Conservation (phyloP, 2,888 invertebrate species). For the Koerneria pararmatus region DNA sequence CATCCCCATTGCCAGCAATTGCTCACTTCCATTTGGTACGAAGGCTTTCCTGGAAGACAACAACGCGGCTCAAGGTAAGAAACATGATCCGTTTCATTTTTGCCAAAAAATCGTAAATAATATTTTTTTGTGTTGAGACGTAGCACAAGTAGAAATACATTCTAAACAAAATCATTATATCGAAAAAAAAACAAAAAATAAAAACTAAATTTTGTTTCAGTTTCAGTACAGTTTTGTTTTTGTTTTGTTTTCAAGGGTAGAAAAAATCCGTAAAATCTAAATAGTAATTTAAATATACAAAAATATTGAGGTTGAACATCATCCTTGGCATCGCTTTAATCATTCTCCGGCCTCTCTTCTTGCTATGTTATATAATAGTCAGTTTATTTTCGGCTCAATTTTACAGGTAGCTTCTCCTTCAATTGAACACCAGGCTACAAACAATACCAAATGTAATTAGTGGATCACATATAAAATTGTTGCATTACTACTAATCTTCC, state of each 20-base stretch:
- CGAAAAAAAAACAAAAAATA: no score
- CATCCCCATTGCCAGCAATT: constrained; percentile 67
- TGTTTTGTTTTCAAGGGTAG: constrained; percentile 3
- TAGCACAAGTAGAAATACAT: no score
- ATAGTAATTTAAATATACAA: no score
- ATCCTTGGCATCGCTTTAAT: constrained; percentile 63
- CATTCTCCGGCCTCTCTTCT: constrained; percentile 63
- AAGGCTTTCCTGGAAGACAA: constrained; percentile 63
- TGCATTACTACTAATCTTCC: no score
- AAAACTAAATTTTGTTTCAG: no score
- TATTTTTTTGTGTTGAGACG: no score
- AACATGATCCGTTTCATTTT: background rate
- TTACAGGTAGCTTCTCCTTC: no score
- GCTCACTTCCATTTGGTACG: constrained; percentile 66
- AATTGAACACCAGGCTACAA: no score
- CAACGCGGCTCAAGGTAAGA: constrained; percentile 35
- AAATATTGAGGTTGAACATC: constrained; percentile 62
- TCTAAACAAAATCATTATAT: no score
- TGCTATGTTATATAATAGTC: constrained; percentile 52
- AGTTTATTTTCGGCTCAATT: constrained; percentile 9
- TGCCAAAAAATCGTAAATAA: background rate
- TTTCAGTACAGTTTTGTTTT: background rate
- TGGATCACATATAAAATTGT: no score
- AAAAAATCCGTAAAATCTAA: no score
- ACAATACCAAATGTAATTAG: no score